A percentile compares a stretch with the other conserved stretches of the same genome.
These are phyloP conservation scores for Anarrhichthys ocellatus DNA, from an alignment of 2,113 vertebrate genomes.

Conservation along the genomic window DNA sequence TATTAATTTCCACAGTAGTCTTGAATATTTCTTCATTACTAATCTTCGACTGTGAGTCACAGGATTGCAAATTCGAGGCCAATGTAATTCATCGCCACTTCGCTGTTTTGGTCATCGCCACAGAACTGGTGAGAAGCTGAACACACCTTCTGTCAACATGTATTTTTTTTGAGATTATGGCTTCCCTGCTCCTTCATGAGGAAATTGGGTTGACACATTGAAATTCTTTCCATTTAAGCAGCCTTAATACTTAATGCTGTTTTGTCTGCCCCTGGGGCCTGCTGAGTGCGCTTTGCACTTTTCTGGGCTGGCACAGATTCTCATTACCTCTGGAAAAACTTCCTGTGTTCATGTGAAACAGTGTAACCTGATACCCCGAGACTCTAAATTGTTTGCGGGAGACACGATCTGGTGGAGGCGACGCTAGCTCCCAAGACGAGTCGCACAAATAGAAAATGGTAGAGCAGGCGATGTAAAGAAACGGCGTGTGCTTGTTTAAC, in stretches of 20 bases:
- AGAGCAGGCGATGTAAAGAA: slow-evolving; percentile 9
- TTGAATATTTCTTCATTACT: slow-evolving; percentile 39
- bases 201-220: slow-evolving; percentile 71
- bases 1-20: neutral
- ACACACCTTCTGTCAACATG: slow-evolving; percentile 49
- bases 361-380: slow-evolving; percentile 37
- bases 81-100: slow-evolving; percentile 2
- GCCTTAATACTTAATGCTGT: slow-evolving; percentile 76
- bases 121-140: slow-evolving; percentile 3
- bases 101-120: slow-evolving; percentile 12
- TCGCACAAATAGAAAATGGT: slow-evolving; percentile 16
- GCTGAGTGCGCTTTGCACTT: slow-evolving; percentile 59
- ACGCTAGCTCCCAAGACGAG: slow-evolving; percentile 18
- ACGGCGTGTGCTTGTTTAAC: slow-evolving; percentile 13
- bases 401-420: neutral
- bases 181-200: slow-evolving; percentile 41
- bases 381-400: slow-evolving; percentile 37
- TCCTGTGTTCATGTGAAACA: slow-evolving; percentile 70
- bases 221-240: slow-evolving; percentile 69
- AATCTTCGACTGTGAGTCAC: slow-evolving; percentile 22
- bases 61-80: slow-evolving; percentile 10
- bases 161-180: slow-evolving; percentile 56
- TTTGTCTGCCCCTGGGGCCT: slow-evolving; percentile 69
- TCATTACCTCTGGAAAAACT: slow-evolving; percentile 72
- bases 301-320: slow-evolving; percentile 59